Evolutionary conservation across 2,797 vertebrate genomes (phyloP), one percentile per base, ranked within the genome.

Genomic region (Anas georgica): DNA sequence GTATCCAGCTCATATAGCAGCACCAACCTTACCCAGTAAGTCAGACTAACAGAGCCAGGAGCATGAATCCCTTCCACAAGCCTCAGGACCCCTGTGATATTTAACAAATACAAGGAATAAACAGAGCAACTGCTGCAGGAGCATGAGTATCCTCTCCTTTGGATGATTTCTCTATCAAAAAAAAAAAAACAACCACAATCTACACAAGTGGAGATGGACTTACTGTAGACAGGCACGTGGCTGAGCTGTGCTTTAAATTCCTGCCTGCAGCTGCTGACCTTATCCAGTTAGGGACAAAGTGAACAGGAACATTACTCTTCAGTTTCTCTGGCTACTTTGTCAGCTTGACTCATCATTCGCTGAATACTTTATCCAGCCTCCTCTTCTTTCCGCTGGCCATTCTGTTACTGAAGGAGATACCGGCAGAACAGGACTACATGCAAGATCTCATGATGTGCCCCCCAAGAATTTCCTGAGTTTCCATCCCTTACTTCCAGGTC

Each of bases 331-430:
- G 48, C 52, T 67, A 52, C 54, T 86, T 48, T 50, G 73, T 45
- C 94, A 91, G 80, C 69, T 90, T 80, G 80, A 84, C 70, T 92
- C 88, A 83, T 68, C 52, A 46, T 8, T 50, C 85, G 50, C 78
- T 28, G 11, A 87, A 43, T 29, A 25, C 45, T 67, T 82, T 11
- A 80, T 9, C 52, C 77, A 77, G 60, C 9, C 54, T 54, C 22
- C 81, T 68, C 58, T 68, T 52, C 29, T 46, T 55, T 85, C 62
- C 39, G 85, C 10, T 68, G 43, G 25, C 41, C 74, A 21, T 78
- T 58, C 79, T 73, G 74, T 59, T 62, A 52, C 45, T 48, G 56
- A 77, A 13, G 28, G 33, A 86, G 52, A 28, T 58, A 74, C 10
- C 25, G 18, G 45, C 20, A 67, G 88, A 86, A 90, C 0, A 83